These are phyloP conservation scores for Volucella inanis DNA, from an alignment of 2,888 invertebrate species.

Conservation along the genomic window DNA sequence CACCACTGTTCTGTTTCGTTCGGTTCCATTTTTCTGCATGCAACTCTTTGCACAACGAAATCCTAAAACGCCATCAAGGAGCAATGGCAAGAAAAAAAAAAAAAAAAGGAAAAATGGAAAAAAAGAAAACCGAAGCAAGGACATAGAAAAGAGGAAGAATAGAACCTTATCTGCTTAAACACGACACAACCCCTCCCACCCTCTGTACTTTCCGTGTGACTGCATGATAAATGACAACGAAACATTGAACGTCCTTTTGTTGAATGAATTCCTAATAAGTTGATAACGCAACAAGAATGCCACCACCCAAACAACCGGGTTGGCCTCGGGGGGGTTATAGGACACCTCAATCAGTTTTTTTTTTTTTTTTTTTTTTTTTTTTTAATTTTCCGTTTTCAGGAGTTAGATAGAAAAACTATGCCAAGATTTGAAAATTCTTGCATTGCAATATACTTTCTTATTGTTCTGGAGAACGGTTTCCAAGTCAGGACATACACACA, in stretches of 20 bases:
- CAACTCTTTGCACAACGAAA: constrained; percentile 63
- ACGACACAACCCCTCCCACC: constrained; percentile 48
- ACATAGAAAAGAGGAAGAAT: constrained; percentile 39
- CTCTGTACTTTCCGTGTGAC: constrained; percentile 66
- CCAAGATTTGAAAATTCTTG: constrained; percentile 70
- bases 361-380: constrained; percentile 19
- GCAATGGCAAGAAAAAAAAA: constrained; percentile 10
- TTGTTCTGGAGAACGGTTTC: constrained; percentile 33
- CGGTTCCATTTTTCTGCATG: constrained; percentile 43
- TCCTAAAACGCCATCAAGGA: constrained; percentile 61
- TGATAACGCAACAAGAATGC: constrained; percentile 75
- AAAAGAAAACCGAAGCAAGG: constrained; percentile 20
- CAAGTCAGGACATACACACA: constrained; percentile 25
- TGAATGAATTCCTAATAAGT: constrained; percentile 75
- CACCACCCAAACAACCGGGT: constrained; percentile 49
- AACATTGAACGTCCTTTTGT: constrained; percentile 74
- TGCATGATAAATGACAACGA: constrained; percentile 75
- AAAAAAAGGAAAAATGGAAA: constrained; percentile 1
- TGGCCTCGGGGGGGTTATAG: constrained; percentile 51
- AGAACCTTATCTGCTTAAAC: constrained; percentile 72
- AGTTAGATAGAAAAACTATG: constrained; percentile 62
- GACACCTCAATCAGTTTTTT: constrained; percentile 44
- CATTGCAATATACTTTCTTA: constrained; percentile 57
- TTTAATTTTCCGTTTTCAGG: constrained; percentile 12
- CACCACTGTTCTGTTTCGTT: constrained; percentile 1